Evolutionary conservation across 2,113 vertebrate genomes (phyloP), one percentile per base, ranked within the genome.

Genomic region (Ondatra zibethicus): DNA sequence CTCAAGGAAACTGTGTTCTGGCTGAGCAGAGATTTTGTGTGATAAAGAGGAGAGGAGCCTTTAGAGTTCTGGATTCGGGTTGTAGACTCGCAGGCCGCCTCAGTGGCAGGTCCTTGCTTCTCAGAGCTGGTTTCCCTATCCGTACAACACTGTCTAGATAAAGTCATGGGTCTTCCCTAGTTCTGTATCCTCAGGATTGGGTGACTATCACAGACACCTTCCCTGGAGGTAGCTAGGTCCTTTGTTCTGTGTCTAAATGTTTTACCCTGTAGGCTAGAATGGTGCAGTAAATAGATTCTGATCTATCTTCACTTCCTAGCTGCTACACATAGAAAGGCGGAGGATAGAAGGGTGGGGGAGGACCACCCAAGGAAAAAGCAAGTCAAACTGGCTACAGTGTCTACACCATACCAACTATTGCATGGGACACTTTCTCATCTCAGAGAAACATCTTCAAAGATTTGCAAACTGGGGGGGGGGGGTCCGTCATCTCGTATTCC

Each of bases 281-380:
- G 52, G n/a, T 61, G 75, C 47, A 94, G 76, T 93, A 78, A 50
- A 65, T 77, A 92, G 94, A 68, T 16, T 36, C 63, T 29, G 63
- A 66, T 91, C 86, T 96, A 36, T 94, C 87, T 94, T 82, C 91
- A 86, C 86, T 81, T 78, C 66, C 86, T 82, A 77, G 42, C 91
- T 96, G 73, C 85, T 95, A 75, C 72, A 27, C 85, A 36, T 45
- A 50, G 75, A 81, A 93, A 7, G 52, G 52, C 8, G 3, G 45
- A 33, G 19, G 33, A 14, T 27, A 31, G 68, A 58, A 39, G 2
- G 50, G 21, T 39, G 2, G 33, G 25, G 2, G 7, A 25, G 6
- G 7, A 14, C n/a, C n/a, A 29, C 31, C 23, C 0, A 36, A 7
- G 33, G 52, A 33, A 50, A 11, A 66, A 80, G 47, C 31, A 80